Conservation (phyloP, 2,888 invertebrate species). For the Chymomyza procnemis region DNA sequence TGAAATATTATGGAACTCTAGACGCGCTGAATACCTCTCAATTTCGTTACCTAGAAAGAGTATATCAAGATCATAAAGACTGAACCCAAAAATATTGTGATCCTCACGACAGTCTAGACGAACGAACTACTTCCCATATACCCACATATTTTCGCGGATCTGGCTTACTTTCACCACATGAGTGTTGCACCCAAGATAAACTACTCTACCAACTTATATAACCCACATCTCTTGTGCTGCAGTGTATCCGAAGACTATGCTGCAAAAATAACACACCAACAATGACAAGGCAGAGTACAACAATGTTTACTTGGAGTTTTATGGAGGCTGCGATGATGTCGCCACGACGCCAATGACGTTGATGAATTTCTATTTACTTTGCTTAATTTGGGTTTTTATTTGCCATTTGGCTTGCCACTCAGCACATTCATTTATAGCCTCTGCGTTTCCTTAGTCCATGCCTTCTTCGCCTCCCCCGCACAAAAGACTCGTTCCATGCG, state of each 20-base stretch:
- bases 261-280: neutral
- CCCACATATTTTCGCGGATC: no score
- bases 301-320: conserved; percentile 64
- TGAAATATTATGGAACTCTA: no score
- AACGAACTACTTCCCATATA: no score
- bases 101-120: no score
- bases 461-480: neutral
- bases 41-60: no score
- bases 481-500: conserved; percentile 36
- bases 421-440: conserved; percentile 22
- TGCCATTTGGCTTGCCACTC: conserved; percentile 66
- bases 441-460: neutral
- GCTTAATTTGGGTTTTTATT: conserved; percentile 72
- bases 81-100: no score
- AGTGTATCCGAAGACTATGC: neutral
- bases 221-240: no score
- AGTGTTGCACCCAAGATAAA: no score
- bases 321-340: conserved; percentile 44
- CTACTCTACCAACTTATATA: no score
- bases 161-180: no score
- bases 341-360: conserved; percentile 56
- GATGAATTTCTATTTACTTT: conserved; percentile 74
- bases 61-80: no score
- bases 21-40: no score
- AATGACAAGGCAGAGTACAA: conserved; percentile 6